phyloP scores from a whole-genome alignment of 2,113 vertebrate species.

The Paedocypris sp. region DNA sequence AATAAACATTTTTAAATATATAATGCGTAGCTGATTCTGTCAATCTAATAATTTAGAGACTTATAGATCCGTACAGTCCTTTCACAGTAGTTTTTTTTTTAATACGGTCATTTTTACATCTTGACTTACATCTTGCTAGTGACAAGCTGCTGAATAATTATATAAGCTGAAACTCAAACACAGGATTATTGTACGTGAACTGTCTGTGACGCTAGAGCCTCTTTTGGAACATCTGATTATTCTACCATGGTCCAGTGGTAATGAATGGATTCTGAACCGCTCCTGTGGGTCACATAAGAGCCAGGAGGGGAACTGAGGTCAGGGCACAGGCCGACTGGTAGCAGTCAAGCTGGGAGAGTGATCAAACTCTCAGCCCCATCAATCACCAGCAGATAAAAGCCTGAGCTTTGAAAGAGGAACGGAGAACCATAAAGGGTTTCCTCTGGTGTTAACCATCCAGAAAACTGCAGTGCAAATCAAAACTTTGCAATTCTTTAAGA shows the following conservation, averaged over 20 bases:
- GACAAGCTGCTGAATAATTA: neutral
- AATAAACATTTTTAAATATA: conserved; percentile 11
- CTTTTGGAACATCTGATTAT: conserved; percentile 41
- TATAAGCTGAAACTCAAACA: neutral
- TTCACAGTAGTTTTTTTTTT: too few relatives aligned
- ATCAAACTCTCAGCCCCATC: conserved; percentile 46
- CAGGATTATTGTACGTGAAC: neutral
- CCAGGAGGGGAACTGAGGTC: conserved; percentile 30
- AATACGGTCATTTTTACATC: too few relatives aligned
- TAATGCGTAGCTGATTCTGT: too few relatives aligned
- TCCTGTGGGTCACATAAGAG: conserved; percentile 18
- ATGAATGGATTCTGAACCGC: conserved; percentile 45
- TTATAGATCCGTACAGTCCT: too few relatives aligned
- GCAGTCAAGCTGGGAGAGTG: conserved; percentile 44
- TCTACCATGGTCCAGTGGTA: conserved; percentile 49
- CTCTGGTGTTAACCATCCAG: conserved; percentile 35
- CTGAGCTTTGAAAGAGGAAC: conserved; percentile 47
- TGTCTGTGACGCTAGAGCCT: conserved; percentile 16
- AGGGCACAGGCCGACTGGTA: conserved; percentile 31
- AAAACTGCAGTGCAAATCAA: conserved; percentile 15
- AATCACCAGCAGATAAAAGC: conserved; percentile 55
- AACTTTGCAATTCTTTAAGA: neutral
- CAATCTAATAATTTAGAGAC: too few relatives aligned
- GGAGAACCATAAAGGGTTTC: conserved; percentile 46
- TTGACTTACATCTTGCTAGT: too few relatives aligned